Conservation (phyloP, 2,888 invertebrate species). For the Scrobipalpa costella region DNA sequence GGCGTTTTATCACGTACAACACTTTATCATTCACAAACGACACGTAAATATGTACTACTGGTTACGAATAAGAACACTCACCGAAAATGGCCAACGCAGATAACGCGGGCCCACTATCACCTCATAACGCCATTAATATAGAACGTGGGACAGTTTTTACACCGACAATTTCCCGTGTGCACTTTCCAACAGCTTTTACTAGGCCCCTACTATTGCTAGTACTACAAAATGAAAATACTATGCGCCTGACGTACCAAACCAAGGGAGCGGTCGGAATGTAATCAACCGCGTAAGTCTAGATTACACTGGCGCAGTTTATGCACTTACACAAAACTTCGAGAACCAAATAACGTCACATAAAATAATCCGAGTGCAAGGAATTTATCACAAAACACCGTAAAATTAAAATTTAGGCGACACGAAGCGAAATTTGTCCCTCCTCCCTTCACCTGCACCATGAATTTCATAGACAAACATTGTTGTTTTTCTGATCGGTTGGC, state of each 20-base stretch:
- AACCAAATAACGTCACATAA: conserved; percentile 62
- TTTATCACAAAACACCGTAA: conserved; percentile 64
- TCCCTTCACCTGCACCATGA: conserved; percentile 72
- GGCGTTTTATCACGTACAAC: conserved; percentile 46
- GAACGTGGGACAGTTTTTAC: conserved; percentile 75
- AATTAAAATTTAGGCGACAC: conserved; percentile 71
- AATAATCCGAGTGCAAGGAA: conserved; percentile 58
- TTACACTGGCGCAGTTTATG: conserved; percentile 45
- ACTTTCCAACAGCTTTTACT: conserved; percentile 81
- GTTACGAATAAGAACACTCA: conserved; percentile 51
- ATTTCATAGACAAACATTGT: conserved; percentile 63
- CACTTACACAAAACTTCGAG: conserved; percentile 53
- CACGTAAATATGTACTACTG: conserved; percentile 59
- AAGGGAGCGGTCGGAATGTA: conserved; percentile 77
- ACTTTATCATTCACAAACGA: conserved; percentile 43
- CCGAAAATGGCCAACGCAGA: conserved; percentile 76
- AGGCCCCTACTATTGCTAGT: conserved; percentile 72
- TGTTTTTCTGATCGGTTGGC: conserved; percentile 37
- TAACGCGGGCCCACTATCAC: conserved; percentile 60
- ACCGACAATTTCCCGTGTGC: conserved; percentile 68
- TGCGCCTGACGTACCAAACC: conserved; percentile 73
- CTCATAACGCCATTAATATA: conserved; percentile 57
- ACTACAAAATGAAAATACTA: conserved; percentile 79
- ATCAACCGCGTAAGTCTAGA: conserved; percentile 54
- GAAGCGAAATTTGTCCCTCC: conserved; percentile 74